Evolutionary conservation across 2,888 invertebrate species (phyloP).

Genomic region (Leptura quadrifasciata): DNA sequence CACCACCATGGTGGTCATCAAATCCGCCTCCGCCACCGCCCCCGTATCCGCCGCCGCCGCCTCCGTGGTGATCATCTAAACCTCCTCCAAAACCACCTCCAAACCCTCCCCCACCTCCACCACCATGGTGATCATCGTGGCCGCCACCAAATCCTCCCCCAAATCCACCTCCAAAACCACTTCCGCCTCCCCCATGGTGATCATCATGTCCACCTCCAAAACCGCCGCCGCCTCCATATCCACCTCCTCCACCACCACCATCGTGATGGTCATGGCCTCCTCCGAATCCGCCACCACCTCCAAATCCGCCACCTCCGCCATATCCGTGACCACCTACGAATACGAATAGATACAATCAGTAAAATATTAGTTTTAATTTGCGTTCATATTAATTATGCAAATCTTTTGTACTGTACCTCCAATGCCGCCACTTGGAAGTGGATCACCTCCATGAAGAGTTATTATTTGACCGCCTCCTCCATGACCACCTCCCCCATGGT

Average conservation of each 20-base stretch:
- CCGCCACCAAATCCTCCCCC: slow-evolving; percentile 39
- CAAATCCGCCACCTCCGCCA: slow-evolving; percentile 34
- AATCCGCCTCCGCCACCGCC: slow-evolving; percentile 16
- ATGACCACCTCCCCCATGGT: slow-evolving; percentile 23
- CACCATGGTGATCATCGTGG: slow-evolving; percentile 32
- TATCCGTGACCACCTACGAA: slow-evolving; percentile 5
- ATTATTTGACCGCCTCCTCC: slow-evolving; percentile 38
- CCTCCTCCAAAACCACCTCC: slow-evolving; percentile 40
- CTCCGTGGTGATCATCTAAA: background rate
- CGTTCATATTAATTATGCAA: too few species aligned
- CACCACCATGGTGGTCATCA: slow-evolving; percentile 31
- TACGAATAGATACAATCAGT: background rate
- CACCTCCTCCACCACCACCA: slow-evolving; percentile 34
- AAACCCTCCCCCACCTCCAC: slow-evolving; percentile 42
- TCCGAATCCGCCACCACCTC: slow-evolving; percentile 43
- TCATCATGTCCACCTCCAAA: slow-evolving; percentile 38
- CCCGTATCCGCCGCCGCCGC: background rate
- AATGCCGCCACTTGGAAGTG: slow-evolving; percentile 38
- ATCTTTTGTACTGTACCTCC: slow-evolving; percentile 12
- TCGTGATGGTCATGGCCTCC: slow-evolving; percentile 45
- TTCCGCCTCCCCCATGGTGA: slow-evolving; percentile 42
- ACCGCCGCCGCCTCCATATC: slow-evolving; percentile 40
- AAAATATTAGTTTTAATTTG: too few species aligned
- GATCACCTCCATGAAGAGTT: slow-evolving; percentile 40
- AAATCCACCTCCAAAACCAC: slow-evolving; percentile 39